These are phyloP conservation scores for Drosophila tristis DNA, from an alignment of 1,140 invertebrate species.

Conservation along the genomic window DNA sequence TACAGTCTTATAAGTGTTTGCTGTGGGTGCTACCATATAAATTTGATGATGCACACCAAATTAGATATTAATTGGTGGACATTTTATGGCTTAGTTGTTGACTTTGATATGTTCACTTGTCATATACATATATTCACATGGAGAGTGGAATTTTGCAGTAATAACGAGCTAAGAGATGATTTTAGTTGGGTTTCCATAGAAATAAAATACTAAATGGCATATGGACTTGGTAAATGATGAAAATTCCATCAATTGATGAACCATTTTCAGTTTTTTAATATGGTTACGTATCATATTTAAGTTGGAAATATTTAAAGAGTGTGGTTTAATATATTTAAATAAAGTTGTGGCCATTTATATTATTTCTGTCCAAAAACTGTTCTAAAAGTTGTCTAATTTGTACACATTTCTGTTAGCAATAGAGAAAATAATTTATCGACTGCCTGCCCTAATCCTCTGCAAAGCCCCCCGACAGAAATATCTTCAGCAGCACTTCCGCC, in stretches of 20 bases:
- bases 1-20: slow-evolving; percentile 13
- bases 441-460: slow-evolving; percentile 27
- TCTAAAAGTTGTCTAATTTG: background rate
- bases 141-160: too few relatives aligned
- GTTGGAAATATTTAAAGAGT: too few relatives aligned
- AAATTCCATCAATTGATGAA: too few relatives aligned
- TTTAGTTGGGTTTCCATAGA: too few relatives aligned
- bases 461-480: slow-evolving; percentile 14
- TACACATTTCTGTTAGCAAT: background rate
- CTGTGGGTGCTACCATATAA: slow-evolving; percentile 3
- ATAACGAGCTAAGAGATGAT: too few relatives aligned
- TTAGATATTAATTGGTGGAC: slow-evolving; percentile 54
- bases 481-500: background rate
- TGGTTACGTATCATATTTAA: too few relatives aligned
- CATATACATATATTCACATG: too few relatives aligned
- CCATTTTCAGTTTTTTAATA: too few relatives aligned
- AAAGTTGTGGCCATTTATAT: too few relatives aligned
- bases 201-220: too few relatives aligned
- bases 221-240: too few relatives aligned
- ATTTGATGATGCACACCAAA: slow-evolving; percentile 14
- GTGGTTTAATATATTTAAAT: too few relatives aligned
- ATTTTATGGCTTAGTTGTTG: slow-evolving; percentile 13
- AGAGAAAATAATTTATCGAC: slow-evolving; percentile 6
- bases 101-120: background rate
- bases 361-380: background rate